phyloP scores from a whole-genome alignment of 2,113 vertebrate species.

The Lota lota region DNA sequence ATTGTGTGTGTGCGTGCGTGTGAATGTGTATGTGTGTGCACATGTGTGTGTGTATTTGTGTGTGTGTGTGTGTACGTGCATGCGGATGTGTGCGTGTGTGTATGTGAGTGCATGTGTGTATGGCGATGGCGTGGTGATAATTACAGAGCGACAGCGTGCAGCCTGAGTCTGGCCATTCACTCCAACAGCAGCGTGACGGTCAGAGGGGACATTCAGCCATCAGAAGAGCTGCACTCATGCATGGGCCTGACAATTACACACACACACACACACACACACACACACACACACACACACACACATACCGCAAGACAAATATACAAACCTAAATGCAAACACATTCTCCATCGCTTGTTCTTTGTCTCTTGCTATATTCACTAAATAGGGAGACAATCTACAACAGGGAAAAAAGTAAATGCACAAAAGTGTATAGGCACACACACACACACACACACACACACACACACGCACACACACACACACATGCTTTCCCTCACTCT shows the following conservation, averaged over 20 bases:
- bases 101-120: not conserved
- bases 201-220: conserved; percentile 30
- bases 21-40: no score
- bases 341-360: no score
- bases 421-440: conserved; percentile 11
- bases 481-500: conserved; percentile 27
- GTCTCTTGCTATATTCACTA: no score
- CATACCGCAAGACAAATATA: not conserved
- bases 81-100: no score
- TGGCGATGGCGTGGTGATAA: conserved; percentile 28
- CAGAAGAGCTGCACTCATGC: conserved; percentile 50
- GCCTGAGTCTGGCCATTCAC: conserved; percentile 35
- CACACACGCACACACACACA: conserved; percentile 18
- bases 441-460: conserved; percentile 1
- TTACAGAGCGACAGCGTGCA: conserved; percentile 35
- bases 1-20: no score
- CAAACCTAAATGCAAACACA: no score
- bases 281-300: conserved; percentile 5
- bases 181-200: conserved; percentile 47
- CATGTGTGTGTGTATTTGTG: no score
- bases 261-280: not conserved
- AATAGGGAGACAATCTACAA: no score
- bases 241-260: conserved; percentile 24
- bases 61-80: no score
- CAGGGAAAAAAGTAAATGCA: not conserved